phyloP scores from a whole-genome alignment of 2,797 vertebrate genomes.

The Apogon talboti region DNA sequence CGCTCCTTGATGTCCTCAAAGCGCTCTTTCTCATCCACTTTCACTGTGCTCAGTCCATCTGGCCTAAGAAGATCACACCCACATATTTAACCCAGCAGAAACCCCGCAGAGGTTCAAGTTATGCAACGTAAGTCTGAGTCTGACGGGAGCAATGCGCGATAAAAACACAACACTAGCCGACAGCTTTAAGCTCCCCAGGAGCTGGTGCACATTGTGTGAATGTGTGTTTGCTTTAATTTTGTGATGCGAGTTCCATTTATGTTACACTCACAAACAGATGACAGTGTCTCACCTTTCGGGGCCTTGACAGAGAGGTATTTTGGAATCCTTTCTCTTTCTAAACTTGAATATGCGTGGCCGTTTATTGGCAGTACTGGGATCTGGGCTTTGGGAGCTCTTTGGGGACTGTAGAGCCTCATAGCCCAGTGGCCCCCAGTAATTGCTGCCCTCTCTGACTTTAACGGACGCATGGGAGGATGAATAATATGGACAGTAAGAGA shows the following conservation, averaged over 20 bases:
- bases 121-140: constrained; percentile 40
- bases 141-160: constrained; percentile 3
- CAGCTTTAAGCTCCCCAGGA: constrained; percentile 31
- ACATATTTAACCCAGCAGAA: constrained; percentile 46
- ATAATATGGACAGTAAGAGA: constrained; percentile 84
- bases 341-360: constrained; percentile 95
- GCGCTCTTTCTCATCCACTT: constrained; percentile 97
- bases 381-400: constrained; percentile 86
- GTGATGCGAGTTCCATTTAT: constrained; percentile 30
- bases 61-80: constrained; percentile 85
- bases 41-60: constrained; percentile 97
- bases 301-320: constrained; percentile 88
- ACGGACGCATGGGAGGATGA: constrained; percentile 87
- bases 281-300: constrained; percentile 91
- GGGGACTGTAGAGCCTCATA: constrained; percentile 74
- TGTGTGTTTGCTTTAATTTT: constrained; percentile 16
- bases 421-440: constrained; percentile 90
- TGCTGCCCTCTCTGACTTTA: constrained; percentile 96
- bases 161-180: constrained; percentile 26
- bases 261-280: constrained; percentile 46
- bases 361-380: constrained; percentile 87
- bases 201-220: constrained; percentile 35
- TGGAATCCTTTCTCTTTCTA: constrained; percentile 96
- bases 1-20: constrained; percentile 99
- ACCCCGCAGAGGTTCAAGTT: constrained; percentile 28